Conservation (phyloP, 1,140 invertebrate species). For the Oncopeltus fasciatus region DNA sequence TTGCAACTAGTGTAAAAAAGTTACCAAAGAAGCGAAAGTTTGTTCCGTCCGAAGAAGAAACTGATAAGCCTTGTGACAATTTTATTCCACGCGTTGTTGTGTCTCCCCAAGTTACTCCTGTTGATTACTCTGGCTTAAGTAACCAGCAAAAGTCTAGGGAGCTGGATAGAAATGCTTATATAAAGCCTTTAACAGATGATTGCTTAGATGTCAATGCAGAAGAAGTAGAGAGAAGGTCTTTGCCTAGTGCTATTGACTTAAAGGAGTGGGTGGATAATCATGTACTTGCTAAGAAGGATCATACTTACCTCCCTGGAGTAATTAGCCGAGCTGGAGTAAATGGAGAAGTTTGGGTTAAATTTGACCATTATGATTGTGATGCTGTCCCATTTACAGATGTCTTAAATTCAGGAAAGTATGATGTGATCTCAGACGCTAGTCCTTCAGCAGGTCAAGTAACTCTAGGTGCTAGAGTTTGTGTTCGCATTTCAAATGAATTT, state of each 20-base stretch:
- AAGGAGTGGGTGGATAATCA: constrained; percentile 81
- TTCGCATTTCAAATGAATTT: constrained; percentile 31
- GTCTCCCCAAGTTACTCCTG: constrained; percentile 40
- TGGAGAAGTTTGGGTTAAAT: constrained; percentile 54
- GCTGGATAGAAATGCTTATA: not conserved
- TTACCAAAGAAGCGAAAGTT: constrained; percentile 81
- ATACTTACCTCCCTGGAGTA: constrained; percentile 69
- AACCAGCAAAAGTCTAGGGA: constrained; percentile 10
- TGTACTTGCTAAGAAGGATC: constrained; percentile 69
- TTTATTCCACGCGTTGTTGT: constrained; percentile 31
- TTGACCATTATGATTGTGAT: constrained; percentile 50
- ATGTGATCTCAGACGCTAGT: constrained; percentile 85
- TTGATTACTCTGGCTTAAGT: constrained; percentile 38
- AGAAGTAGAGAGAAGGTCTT: constrained; percentile 24
- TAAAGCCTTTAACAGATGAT: constrained; percentile 17
- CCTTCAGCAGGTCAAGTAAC: constrained; percentile 63
- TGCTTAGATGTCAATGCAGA: constrained; percentile 16
- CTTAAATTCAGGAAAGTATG: constrained; percentile 48
- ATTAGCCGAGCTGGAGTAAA: constrained; percentile 40
- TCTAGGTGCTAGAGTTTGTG: constrained; percentile 48
- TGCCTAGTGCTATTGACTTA: constrained; percentile 49
- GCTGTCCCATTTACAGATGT: constrained; percentile 39
- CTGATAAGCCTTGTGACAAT: constrained; percentile 25
- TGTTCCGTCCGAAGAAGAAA: constrained; percentile 62
- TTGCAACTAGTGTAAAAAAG: constrained; percentile 34